Evolutionary conservation across 2,113 vertebrate genomes (phyloP), one percentile per base, ranked within the genome.

Genomic region (Hemicordylus capensis): DNA sequence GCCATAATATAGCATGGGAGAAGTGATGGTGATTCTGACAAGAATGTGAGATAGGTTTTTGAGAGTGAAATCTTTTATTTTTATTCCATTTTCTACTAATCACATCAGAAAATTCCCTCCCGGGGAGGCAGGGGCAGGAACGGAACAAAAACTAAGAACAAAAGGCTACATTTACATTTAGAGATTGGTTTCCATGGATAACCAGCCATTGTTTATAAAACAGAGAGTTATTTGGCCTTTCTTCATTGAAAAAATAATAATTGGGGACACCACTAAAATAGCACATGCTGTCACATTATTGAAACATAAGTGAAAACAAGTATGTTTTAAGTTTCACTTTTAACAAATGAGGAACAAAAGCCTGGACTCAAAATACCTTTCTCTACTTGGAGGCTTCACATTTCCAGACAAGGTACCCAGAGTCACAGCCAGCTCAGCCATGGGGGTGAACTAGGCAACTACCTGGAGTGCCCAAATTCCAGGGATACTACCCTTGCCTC

Each of bases 1-100:
- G 91, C 88, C 93, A 87, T 91, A 93, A 92, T 93, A 54, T 34
- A 17, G 20, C 61, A 85, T 81, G 88, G 66, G 15, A 74, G 74
- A n/a, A n/a, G n/a, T n/a, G n/a, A n/a, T 24, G 31, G 15, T 73
- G 58, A 76, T 70, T 37, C 72, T n/a, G 34, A 76, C 12, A 83
- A 84, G 80, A 84, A 24, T 66, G 83, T 87, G 73, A 31, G 66
- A 51, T 44, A 28, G 12, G 4, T 76, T 39, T 76, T 31, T 7
- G 37, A 76, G 58, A 76, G 9, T 64, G 73, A 54, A 76, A 64
- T 56, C 2, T 64, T 11, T 37, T 11, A 82, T 77, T 61, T 51
- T 42, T 86, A 37, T 0, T n/a, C 70, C 51, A 1, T 46, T 87
- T 72, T 31, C 6, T 51, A 14, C 19, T 74, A 8, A 44, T 19